Base-by-base conservation (phyloP, 1,140 invertebrate genomes). In the Drosophila saltans region DNA sequence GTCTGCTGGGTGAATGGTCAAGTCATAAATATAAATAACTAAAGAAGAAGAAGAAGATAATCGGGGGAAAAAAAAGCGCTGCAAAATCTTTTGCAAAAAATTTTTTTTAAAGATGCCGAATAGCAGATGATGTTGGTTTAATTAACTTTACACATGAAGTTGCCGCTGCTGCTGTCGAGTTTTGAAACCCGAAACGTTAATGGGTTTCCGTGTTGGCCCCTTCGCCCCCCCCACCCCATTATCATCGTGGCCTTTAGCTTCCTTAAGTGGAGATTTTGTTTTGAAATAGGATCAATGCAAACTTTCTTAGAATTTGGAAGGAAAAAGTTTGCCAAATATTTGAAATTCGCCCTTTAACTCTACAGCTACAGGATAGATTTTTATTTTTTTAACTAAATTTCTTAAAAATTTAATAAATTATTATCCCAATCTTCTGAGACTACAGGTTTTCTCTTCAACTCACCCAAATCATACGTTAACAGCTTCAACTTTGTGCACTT, bases 111-210 rank as follows among this genome's bases (percentile, higher is more conserved):
- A 26, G 45, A 10, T 52, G 21, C 24, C 45, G 9, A 52, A 52
- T 26, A 2, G 78, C 71, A 81, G 82, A 85, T 86, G 81, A 70
- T 81, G 82, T 85, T 65, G 75, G 78, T 86, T 85, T 85, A 85
- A 85, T 85, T 85, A 85, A 78, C 71, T 56, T 66, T 56, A 79
- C 69, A 57, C 45, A 52, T 52, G 21, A 52, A 26, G 7, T n/a
- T n/a, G 41, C 16, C 16, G 1, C 21, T 52, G 24, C 45, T 26
- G 26, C 45, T 52, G 45, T 7, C 21, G 7, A 7, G 21, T 9
- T 52, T 21, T 26, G 45, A 52, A 45, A 45, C 1, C 1, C 2
- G 16, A 45, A 21, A 45, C 43, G n/a, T 43, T 43, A 5, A 43
- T 48, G 7, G 16, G 4, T 30, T 30, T 30, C 28, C 28, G 16